Evolutionary conservation across 2,113 vertebrate genomes (phyloP), one percentile per base, ranked within the genome.

Genomic region (Illadopsis cleaveri): DNA sequence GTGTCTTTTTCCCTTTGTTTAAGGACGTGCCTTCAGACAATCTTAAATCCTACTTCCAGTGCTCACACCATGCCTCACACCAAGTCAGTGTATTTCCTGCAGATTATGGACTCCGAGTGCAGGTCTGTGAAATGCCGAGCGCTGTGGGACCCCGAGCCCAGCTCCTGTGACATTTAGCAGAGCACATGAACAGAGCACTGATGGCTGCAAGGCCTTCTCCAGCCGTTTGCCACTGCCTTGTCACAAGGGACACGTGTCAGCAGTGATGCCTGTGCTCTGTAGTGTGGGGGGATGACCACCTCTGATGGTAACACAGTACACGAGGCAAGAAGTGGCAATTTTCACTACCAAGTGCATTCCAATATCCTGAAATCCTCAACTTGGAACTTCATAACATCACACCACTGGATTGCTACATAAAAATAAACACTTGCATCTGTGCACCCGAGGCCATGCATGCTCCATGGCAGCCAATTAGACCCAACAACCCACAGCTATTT

Each of bases 401-500:
- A 62, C 35, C n/a, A 25, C 78, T 37, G 86, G 69, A 28, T 9
- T 61, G 44, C 68, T 68, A 22, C 70, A 87, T 7, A 80, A 90
- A 94, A 97, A 80, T 30, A 92, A 75, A 69, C 25, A 23, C 79
- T 60, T 65, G 89, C 84, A 72, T 60, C 91, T 62, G 22, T 14
- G 72, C 86, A 89, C 40, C 95, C 42, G 21, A 60, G 58, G 70
- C 50, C 24, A 83, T 42, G 35, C 17, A 7, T 35, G 76, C 24
- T 81, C 94, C 84, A 30, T 57, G 86, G 86, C 94, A 96, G 94
- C 95, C 95, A 90, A 93, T 97, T 94, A 97, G 89, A 81, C 71
- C 18, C 20, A 96, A 94, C 82, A 76, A 95, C 94, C 94, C 95
- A 57, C 71, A 92, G 95, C 92, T 90, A 81, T 96, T 97, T 97